phyloP scores from a whole-genome alignment of 2,113 vertebrate genomes.

The Circaetus gallicus region DNA sequence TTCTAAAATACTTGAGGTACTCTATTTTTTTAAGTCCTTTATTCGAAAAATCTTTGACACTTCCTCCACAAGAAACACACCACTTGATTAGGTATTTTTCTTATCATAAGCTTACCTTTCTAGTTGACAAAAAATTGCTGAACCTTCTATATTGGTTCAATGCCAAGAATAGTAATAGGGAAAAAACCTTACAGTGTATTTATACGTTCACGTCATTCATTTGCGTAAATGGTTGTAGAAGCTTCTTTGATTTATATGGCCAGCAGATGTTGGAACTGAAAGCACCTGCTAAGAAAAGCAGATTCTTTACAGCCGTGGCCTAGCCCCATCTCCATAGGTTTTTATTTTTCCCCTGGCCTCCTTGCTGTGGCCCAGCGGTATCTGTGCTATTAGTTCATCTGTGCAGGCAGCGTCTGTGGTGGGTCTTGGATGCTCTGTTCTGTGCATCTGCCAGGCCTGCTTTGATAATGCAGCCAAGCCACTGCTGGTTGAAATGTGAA shows the following conservation, averaged over 20 bases:
- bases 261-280: slow-evolving; percentile 75
- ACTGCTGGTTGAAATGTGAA: slow-evolving; percentile 70
- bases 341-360: slow-evolving; percentile 70
- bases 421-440: slow-evolving; percentile 71
- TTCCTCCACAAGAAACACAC: neutral
- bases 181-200: slow-evolving; percentile 57
- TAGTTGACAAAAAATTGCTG: neutral
- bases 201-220: slow-evolving; percentile 66
- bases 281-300: slow-evolving; percentile 81
- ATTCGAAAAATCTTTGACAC: neutral
- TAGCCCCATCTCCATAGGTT: slow-evolving; percentile 53
- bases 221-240: slow-evolving; percentile 63
- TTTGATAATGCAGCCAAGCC: slow-evolving; percentile 78
- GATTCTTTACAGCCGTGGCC: slow-evolving; percentile 66
- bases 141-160: neutral
- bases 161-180: slow-evolving; percentile 58
- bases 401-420: slow-evolving; percentile 70
- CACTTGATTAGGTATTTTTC: neutral
- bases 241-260: slow-evolving; percentile 74
- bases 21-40: neutral
- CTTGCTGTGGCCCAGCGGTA: slow-evolving; percentile 67
- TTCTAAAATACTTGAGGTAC: neutral
- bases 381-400: slow-evolving; percentile 68
- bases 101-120: neutral
- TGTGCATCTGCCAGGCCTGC: slow-evolving; percentile 50